These are phyloP conservation scores for Boloria euphrosyne DNA, from an alignment of 2,888 invertebrate species.

Conservation along the genomic window DNA sequence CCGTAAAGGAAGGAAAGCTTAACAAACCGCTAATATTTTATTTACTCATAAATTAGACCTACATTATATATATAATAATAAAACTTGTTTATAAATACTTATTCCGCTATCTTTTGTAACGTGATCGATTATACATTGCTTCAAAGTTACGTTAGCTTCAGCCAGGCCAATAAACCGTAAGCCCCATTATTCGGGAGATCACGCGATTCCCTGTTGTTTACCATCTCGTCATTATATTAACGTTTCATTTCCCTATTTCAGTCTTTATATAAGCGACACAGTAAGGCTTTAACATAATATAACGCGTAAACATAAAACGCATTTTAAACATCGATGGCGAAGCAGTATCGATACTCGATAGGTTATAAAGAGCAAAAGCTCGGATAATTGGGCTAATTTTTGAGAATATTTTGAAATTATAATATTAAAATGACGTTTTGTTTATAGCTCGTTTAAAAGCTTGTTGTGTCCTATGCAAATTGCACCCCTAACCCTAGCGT, in stretches of 20 bases:
- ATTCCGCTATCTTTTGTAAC: constrained; percentile 28
- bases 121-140: constrained; percentile 38
- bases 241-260: constrained; percentile 21
- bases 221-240: constrained; percentile 33
- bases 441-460: no score
- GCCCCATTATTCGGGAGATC: constrained; percentile 64
- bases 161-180: constrained; percentile 61
- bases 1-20: no score
- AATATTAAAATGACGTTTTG: background rate
- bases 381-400: no score
- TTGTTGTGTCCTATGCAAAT: no score
- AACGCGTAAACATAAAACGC: constrained; percentile 1
- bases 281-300: background rate
- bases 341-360: no score
- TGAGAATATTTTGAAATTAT: background rate
- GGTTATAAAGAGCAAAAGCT: no score
- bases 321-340: background rate
- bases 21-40: no score
- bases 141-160: constrained; percentile 56
- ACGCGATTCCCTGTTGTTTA: constrained; percentile 63
- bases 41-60: no score
- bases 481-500: no score
- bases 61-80: no score
- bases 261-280: constrained; percentile 13
- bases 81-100: no score